Evolutionary conservation across 2,113 vertebrate species (phyloP).

Genomic region (Perca flavescens): DNA sequence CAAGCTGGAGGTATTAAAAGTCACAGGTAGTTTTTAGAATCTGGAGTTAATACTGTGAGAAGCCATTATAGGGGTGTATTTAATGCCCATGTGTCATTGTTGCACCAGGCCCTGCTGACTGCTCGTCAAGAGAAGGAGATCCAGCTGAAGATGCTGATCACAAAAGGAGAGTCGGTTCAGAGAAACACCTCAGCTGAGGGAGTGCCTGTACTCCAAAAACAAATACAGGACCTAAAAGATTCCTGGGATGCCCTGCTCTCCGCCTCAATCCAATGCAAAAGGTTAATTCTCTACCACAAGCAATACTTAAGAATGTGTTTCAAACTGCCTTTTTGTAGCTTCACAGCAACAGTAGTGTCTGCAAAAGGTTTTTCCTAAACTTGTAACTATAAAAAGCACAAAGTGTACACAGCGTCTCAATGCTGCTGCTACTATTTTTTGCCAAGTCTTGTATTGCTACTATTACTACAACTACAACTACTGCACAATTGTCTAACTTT

Average conservation of each 20-base stretch:
- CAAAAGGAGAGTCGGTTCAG: conserved; percentile 94
- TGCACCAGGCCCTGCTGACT: conserved; percentile 87
- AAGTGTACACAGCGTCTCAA: background rate
- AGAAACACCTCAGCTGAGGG: conserved; percentile 94
- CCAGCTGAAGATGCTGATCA: conserved; percentile 93
- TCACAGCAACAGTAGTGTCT: background rate
- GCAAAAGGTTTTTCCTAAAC: background rate
- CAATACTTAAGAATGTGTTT: background rate
- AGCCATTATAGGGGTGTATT: background rate
- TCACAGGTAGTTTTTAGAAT: background rate
- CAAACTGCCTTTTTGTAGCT: background rate
- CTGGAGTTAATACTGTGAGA: background rate
- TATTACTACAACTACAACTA: background rate
- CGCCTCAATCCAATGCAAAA: conserved; percentile 93
- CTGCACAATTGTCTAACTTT: background rate
- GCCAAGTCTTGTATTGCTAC: background rate
- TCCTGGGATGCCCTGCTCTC: conserved; percentile 93
- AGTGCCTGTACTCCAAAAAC: conserved; percentile 86
- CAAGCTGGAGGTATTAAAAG: conserved; percentile 91
- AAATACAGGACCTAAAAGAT: conserved; percentile 92
- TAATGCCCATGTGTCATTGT: conserved; percentile 8
- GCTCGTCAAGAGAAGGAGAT: conserved; percentile 97
- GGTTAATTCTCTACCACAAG: conserved; percentile 77
- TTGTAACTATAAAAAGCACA: too few relatives aligned
- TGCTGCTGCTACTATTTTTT: background rate